Conservation (phyloP, 2,888 invertebrate species). For the Pachycephus smyrnensis region DNA sequence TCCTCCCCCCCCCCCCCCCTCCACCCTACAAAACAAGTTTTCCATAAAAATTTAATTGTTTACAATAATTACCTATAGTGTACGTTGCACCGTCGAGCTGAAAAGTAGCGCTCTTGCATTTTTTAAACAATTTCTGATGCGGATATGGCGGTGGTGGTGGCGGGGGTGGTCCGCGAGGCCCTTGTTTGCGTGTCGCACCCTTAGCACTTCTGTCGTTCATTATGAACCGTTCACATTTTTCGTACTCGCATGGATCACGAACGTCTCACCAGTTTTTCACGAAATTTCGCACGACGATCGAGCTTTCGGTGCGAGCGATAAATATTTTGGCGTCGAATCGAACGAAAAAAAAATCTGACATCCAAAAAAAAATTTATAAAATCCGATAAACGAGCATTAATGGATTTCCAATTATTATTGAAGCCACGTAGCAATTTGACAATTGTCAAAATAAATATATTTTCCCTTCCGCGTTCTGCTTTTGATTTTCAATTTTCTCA, state of each 20-base stretch:
- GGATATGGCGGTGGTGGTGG: constrained; percentile 47
- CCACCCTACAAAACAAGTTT: constrained; percentile 12
- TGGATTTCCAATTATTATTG: too few species aligned
- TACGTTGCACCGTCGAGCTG: constrained; percentile 89
- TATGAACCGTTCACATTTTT: constrained; percentile 18
- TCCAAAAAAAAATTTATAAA: too few species aligned
- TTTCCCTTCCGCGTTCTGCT: too few species aligned
- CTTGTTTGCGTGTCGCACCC: constrained; percentile 33
- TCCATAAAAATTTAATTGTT: neutral
- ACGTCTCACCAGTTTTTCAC: neutral
- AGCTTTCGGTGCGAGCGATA: neutral
- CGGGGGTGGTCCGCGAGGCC: constrained; percentile 27
- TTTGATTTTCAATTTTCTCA: too few species aligned
- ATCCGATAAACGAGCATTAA: too few species aligned
- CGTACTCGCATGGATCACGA: neutral
- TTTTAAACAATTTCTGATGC: constrained; percentile 75
- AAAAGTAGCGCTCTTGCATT: constrained; percentile 89
- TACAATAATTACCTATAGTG: constrained; percentile 79
- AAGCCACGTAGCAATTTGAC: too few species aligned
- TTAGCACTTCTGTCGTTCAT: constrained; percentile 42
- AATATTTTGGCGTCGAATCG: neutral
- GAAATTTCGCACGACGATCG: neutral
- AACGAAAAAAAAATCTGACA: too few species aligned
- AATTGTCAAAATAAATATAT: too few species aligned
- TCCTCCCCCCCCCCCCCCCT: constrained; percentile 15